Evolutionary conservation across 2,888 invertebrate genomes (phyloP), one percentile per base, ranked within the genome.

Genomic region (Terebella lapidaria): DNA sequence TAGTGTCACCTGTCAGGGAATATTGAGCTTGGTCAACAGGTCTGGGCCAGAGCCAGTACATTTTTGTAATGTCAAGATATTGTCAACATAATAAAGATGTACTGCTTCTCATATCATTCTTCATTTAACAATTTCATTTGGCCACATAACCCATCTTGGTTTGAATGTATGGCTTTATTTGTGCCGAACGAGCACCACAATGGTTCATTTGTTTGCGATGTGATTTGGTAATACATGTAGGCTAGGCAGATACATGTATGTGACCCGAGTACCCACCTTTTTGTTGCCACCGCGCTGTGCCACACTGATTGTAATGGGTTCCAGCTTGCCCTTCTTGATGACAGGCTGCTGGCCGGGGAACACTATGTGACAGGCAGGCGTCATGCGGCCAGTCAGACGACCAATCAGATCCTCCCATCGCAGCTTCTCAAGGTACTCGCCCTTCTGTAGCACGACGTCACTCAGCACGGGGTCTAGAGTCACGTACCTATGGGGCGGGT

Each of bases 281-380:
- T 94, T 94, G 77, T 92, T 92, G 25, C 91, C 89, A 25, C 89
- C 87, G 61, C 94, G 83, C n/a, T 87, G 87, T 24, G 86, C 87
- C 3, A 92, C 86, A 20, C 86, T 86, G 82, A 94, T 87, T 69
- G 86, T 86, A 67, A 94, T 87, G 2, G 90, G 88, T 35, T 89
- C 87, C 55, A 92, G 83, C 77, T 88, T 87, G 52, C 88, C 87
- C 74, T 88, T 88, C 68, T 84, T 83, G 28, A 86, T 59, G 5
- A 76, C 80, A 46, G 85, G 72, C 3, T 63, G 61, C 49, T 87
- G 18, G 82, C 82, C 77, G 78, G 83, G 58, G 82, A 74, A 70
- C 18, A 66, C 83, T 71, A 90, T 84, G 81, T 87, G 86, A 27
- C 87, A 87, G 71, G 87, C 87, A 27, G 86, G 81, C 55, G 87